phyloP scores from a whole-genome alignment of 1,140 invertebrate species.

The Sipha flava region DNA sequence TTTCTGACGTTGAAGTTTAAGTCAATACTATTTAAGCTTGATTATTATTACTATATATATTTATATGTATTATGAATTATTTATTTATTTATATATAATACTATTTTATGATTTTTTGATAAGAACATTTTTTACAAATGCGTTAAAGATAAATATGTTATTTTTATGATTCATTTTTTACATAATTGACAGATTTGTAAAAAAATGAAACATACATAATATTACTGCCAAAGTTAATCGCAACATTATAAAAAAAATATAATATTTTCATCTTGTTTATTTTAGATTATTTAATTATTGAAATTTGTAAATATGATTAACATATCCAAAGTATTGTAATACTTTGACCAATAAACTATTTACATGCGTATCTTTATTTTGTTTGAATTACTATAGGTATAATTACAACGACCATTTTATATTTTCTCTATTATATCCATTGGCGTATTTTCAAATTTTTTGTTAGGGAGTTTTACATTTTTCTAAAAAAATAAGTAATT shows the following conservation, averaged over 20 bases:
- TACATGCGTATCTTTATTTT: background rate
- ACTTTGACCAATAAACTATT: background rate
- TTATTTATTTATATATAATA: slow-evolving; percentile 1
- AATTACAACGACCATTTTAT: too few relatives aligned
- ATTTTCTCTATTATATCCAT: too few relatives aligned
- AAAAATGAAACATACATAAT: background rate
- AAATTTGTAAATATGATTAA: slow-evolving; percentile 12
- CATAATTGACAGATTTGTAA: background rate
- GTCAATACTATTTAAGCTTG: slow-evolving; percentile 23
- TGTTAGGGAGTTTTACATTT: too few relatives aligned
- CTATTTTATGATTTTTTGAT: background rate
- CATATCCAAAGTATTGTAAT: background rate
- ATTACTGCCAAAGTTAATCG: slow-evolving; percentile 15
- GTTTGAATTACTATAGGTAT: too few relatives aligned
- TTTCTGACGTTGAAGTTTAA: slow-evolving; percentile 11
- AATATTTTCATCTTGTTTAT: background rate
- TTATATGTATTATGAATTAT: background rate
- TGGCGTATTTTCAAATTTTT: too few relatives aligned
- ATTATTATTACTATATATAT: slow-evolving; percentile 5
- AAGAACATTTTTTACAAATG: background rate
- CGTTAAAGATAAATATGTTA: background rate
- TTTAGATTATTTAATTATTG: background rate
- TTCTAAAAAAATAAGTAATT: too few relatives aligned
- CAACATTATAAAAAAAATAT: background rate
- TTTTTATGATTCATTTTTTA: background rate